phyloP scores from a whole-genome alignment of 2,797 vertebrate genomes.

The Perodicticus potto region DNA sequence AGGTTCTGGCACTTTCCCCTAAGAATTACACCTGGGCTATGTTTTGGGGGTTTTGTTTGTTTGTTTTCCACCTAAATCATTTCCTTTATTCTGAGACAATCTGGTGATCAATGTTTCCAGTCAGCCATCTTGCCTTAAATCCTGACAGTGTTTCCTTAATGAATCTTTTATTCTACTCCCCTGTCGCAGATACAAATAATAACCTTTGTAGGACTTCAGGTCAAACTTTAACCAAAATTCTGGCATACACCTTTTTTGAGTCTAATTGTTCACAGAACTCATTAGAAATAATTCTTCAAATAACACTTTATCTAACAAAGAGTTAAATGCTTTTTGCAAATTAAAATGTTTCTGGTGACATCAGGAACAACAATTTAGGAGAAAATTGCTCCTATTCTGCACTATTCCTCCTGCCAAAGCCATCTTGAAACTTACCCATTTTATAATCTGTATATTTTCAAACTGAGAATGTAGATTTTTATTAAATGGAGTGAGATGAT shows the following conservation, averaged over 20 bases:
- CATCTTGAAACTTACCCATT: not conserved
- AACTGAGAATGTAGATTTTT: not conserved
- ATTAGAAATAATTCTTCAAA: not conserved
- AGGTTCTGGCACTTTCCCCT: not conserved
- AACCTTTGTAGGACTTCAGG: not conserved
- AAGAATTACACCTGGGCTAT: not conserved
- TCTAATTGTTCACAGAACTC: not conserved
- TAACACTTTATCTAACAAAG: not conserved
- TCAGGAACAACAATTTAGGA: not conserved
- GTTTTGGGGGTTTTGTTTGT: no score
- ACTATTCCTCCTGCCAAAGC: not conserved
- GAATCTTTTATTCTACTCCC: not conserved
- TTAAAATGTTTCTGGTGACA: not conserved
- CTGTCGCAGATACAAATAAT: not conserved
- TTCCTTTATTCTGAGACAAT: not conserved
- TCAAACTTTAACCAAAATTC: not conserved
- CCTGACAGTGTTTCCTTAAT: not conserved
- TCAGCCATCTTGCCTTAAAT: not conserved
- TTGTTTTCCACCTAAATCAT: not conserved
- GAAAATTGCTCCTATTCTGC: not conserved
- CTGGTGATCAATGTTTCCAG: not conserved
- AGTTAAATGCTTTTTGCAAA: not conserved
- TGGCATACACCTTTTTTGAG: not conserved
- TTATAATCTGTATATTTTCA: not conserved
- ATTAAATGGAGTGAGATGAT: not conserved